Conservation (phyloP, 2,113 vertebrate genomes). For the Grantiella picta region DNA sequence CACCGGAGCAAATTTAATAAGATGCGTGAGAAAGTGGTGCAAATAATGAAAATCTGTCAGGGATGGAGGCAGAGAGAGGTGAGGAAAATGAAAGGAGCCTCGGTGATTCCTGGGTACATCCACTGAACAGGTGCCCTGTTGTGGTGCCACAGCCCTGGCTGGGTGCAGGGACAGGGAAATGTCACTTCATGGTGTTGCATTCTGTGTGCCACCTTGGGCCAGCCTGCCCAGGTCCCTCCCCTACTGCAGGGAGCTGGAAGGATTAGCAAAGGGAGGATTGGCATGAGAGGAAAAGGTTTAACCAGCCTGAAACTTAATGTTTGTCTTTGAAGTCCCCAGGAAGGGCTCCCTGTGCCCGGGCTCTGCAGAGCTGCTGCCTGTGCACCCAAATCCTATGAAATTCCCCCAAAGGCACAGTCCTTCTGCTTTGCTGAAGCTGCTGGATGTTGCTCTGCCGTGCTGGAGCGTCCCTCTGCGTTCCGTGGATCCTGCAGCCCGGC, state of each 20-base stretch:
- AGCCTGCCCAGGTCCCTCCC: background rate
- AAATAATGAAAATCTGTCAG: background rate
- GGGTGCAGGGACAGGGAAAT: background rate
- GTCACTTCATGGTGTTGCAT: accelerated
- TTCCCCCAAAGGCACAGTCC: accelerated
- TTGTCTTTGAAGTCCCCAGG: background rate
- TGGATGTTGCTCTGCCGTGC: accelerated
- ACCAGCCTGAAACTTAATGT: accelerated
- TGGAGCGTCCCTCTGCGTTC: accelerated
- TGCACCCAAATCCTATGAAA: accelerated
- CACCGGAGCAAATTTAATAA: background rate
- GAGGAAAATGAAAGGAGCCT: background rate
- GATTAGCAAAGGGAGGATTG: accelerated
- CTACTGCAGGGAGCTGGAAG: background rate
- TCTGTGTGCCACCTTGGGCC: background rate
- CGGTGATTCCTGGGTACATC: background rate
- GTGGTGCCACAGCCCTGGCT: accelerated
- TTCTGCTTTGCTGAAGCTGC: background rate
- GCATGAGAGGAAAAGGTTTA: background rate
- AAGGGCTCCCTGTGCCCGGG: background rate
- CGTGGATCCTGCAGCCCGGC: accelerated
- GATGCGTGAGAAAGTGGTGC: background rate
- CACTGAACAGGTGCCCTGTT: background rate
- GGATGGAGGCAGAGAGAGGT: background rate
- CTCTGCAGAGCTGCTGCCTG: background rate